phyloP scores from a whole-genome alignment of 2,888 invertebrate species.

The Drepana falcataria region DNA sequence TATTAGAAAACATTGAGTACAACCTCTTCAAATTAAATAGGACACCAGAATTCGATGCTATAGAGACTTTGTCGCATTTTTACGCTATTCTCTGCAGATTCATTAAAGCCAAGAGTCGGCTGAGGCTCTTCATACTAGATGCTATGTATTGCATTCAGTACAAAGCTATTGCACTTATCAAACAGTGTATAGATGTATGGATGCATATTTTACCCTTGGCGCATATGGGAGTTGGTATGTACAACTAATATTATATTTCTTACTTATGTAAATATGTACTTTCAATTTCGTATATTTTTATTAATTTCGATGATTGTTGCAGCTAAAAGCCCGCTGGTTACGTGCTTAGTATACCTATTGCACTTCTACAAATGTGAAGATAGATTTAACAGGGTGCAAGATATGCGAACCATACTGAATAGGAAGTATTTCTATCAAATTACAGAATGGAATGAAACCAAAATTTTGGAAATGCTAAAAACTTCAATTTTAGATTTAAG shows the following conservation, averaged over 20 bases:
- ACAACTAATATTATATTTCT: slow-evolving; percentile 1
- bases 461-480: slow-evolving; percentile 55
- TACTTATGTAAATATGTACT: slow-evolving; percentile 2
- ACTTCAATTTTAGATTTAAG: slow-evolving; percentile 42
- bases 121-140: slow-evolving; percentile 61
- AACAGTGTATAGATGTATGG: slow-evolving; percentile 63
- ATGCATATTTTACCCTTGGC: slow-evolving; percentile 58
- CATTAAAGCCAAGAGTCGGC: slow-evolving; percentile 41
- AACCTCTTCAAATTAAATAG: slow-evolving; percentile 53
- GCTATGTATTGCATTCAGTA: slow-evolving; percentile 69
- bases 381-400: slow-evolving; percentile 43
- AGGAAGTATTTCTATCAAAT: slow-evolving; percentile 55
- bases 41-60: slow-evolving; percentile 50
- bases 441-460: slow-evolving; percentile 59
- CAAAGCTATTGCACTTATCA: slow-evolving; percentile 56
- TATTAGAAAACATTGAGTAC: slow-evolving; percentile 54
- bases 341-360: slow-evolving; percentile 60
- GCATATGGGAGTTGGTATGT: slow-evolving; percentile 58
- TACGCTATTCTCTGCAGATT: slow-evolving; percentile 63
- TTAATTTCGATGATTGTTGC: slow-evolving; percentile 23
- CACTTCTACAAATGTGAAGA: slow-evolving; percentile 67
- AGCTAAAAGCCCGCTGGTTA: slow-evolving; percentile 62
- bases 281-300: background rate
- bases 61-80: slow-evolving; percentile 61
- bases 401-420: slow-evolving; percentile 46